These are phyloP conservation scores for Antechinus stuartii DNA, from an alignment of 2,113 vertebrate species.

Conservation along the genomic window DNA sequence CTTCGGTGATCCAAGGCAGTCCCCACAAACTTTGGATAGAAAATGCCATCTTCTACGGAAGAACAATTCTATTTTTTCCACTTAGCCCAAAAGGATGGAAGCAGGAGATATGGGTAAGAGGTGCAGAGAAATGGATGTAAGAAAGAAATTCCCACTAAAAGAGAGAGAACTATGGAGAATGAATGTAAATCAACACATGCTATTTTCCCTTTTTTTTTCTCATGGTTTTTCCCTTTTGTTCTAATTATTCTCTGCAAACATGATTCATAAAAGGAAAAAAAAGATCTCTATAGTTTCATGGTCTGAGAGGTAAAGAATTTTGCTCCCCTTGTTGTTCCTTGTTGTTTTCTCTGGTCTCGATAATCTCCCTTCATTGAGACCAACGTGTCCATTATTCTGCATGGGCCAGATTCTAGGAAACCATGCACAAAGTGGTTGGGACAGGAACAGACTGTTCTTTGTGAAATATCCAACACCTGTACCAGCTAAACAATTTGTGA, in stretches of 20 bases:
- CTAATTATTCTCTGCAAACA: too few relatives aligned
- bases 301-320: not conserved
- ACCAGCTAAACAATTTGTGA: slow-evolving; percentile 31
- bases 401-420: slow-evolving; percentile 15
- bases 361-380: not conserved
- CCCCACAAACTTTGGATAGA: too few relatives aligned
- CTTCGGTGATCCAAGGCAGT: too few relatives aligned
- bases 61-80: not conserved
- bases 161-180: too few relatives aligned
- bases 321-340: not conserved
- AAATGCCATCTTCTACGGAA: not conserved
- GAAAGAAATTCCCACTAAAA: not conserved
- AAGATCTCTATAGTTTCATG: not conserved
- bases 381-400: not conserved
- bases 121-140: not conserved
- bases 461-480: slow-evolving; percentile 22
- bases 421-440: not conserved
- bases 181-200: too few relatives aligned
- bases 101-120: not conserved
- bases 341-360: not conserved
- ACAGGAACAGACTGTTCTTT: slow-evolving; percentile 16
- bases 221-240: too few relatives aligned
- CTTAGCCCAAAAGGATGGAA: not conserved
- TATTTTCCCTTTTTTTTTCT: too few relatives aligned
- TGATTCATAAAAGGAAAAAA: too few relatives aligned